phyloP scores from a whole-genome alignment of 2,113 vertebrate species.

The Erpornis zantholeuca region DNA sequence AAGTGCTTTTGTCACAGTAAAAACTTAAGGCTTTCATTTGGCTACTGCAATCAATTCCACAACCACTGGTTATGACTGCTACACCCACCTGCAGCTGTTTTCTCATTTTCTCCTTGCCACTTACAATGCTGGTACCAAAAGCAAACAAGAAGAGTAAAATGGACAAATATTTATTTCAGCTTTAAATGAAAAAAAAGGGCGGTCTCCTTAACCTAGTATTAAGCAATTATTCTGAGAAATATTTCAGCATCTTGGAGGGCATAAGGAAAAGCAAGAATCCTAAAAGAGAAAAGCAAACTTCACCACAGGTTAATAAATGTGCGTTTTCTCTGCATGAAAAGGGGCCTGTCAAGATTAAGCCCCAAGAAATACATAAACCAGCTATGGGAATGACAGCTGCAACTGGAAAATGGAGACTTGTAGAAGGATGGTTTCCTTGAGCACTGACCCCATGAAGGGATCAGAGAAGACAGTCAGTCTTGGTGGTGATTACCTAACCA shows the following conservation, averaged over 20 bases:
- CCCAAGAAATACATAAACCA: neutral
- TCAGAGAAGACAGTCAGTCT: neutral
- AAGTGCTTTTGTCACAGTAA: neutral
- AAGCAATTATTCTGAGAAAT: neutral
- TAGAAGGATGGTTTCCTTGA: neutral
- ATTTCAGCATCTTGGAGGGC: neutral
- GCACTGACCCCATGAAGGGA: neutral
- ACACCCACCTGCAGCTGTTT: neutral
- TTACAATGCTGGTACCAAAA: neutral
- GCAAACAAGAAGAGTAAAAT: neutral
- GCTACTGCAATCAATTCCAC: neutral
- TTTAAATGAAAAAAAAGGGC: neutral
- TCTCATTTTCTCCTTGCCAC: neutral
- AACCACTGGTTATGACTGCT: neutral
- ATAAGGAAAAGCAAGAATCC: neutral
- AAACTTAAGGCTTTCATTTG: neutral
- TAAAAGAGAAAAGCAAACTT: neutral
- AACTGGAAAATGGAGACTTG: neutral
- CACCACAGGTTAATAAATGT: neutral
- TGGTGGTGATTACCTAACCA: neutral
- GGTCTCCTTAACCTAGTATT: neutral
- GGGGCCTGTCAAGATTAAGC: neutral
- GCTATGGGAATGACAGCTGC: neutral
- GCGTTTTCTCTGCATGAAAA: neutral
- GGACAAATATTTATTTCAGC: neutral